phyloP scores from a whole-genome alignment of 2,797 vertebrate species.

The Aquila chrysaetos region DNA sequence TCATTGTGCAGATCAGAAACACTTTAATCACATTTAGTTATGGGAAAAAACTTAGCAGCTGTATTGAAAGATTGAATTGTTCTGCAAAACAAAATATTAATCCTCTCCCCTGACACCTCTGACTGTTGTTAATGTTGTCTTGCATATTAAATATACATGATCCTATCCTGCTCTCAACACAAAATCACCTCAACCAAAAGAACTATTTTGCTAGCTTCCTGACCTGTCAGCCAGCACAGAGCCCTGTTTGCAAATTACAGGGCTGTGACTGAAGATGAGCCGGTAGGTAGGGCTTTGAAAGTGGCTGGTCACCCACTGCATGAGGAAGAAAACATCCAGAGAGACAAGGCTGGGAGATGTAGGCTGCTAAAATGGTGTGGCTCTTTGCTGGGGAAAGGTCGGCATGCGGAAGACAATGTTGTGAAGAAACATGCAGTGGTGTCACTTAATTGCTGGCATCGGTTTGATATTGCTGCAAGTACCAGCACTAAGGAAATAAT shows the following conservation, averaged over 20 bases:
- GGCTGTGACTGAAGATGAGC: constrained; percentile 39
- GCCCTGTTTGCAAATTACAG: constrained; percentile 36
- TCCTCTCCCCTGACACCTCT: constrained; percentile 42
- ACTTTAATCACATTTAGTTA: constrained; percentile 2
- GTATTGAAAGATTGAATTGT: constrained; percentile 16
- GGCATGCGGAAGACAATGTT: background rate
- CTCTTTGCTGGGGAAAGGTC: constrained; percentile 4
- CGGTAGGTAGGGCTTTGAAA: constrained; percentile 4
- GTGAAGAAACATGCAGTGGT: background rate
- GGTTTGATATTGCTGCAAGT: constrained; percentile 25
- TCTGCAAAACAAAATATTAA: constrained; percentile 22
- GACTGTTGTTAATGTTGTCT: constrained; percentile 46
- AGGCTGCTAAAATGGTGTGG: background rate
- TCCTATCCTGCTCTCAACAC: background rate
- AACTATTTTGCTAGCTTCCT: constrained; percentile 32
- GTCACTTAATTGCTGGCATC: constrained; percentile 37
- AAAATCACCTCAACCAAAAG: constrained; percentile 8
- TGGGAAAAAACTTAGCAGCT: background rate
- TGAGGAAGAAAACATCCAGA: background rate
- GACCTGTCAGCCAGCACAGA: constrained; percentile 13
- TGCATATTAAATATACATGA: constrained; percentile 63
- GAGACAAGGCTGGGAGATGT: background rate
- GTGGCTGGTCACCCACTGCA: background rate
- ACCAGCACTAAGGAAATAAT: background rate
- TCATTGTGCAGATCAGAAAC: background rate